phyloP scores from a whole-genome alignment of 2,113 vertebrate species.

The Cervus canadensis region DNA sequence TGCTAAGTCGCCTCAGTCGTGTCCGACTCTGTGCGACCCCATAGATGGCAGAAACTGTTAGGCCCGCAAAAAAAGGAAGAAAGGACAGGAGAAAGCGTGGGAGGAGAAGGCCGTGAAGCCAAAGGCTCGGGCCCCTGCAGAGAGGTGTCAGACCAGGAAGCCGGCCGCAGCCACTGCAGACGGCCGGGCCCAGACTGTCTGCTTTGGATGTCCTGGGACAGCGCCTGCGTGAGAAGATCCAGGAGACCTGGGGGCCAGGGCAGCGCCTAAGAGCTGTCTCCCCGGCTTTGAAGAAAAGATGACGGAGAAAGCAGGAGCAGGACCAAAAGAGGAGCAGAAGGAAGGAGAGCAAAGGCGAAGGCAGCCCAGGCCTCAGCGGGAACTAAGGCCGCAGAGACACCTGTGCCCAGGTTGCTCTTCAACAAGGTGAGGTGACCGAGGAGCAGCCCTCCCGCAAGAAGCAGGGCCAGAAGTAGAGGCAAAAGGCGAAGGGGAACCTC shows the following conservation, averaged over 20 bases:
- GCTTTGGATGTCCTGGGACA: neutral
- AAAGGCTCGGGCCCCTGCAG: neutral
- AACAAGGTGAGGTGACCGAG: conserved; percentile 83
- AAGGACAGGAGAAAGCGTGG: neutral
- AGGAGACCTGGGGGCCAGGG: conserved; percentile 73
- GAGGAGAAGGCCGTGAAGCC: neutral
- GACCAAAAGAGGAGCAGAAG: conserved; percentile 91
- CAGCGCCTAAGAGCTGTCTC: conserved; percentile 75
- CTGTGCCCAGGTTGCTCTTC: conserved; percentile 79
- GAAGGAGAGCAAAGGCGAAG: conserved; percentile 85
- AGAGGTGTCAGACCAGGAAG: neutral
- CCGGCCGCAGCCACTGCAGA: neutral
- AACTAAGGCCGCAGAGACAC: neutral
- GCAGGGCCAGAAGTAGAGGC: conserved; percentile 83
- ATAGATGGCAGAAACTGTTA: neutral
- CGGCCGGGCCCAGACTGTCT: neutral
- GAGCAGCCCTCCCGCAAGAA: conserved; percentile 82
- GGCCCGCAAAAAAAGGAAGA: neutral
- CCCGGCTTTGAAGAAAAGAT: conserved; percentile 84
- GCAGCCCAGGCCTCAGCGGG: conserved; percentile 65
- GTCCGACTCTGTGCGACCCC: too few relatives aligned
- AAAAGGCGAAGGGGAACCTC: conserved; percentile 85
- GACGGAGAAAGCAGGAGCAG: conserved; percentile 88
- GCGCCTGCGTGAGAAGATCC: neutral
- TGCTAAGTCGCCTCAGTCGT: too few relatives aligned